A percentile compares a stretch with the other conserved stretches of the same genome.
Conservation (phyloP, 92 coral and sea anemone genomes). For the Plumapathes pennacea region DNA sequence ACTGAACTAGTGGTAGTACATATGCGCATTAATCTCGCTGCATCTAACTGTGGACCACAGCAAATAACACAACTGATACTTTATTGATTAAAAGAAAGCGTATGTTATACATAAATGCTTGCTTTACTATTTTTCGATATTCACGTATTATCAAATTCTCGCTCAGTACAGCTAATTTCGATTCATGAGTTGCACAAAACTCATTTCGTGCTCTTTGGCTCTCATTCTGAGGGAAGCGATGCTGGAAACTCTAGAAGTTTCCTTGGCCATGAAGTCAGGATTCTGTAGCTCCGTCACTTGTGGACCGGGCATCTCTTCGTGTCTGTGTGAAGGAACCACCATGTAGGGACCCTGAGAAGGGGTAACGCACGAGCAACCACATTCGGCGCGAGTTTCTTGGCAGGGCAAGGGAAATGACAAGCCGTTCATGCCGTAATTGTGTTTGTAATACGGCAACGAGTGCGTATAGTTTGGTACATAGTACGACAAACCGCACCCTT, state of each 20-base stretch:
- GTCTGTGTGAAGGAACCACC: conserved; percentile 40
- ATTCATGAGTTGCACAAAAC: conserved; percentile 52
- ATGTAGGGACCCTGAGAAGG: conserved; percentile 49
- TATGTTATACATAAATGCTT: no score
- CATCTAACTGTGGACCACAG: no score
- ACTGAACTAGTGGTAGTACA: no score
- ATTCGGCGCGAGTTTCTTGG: conserved; percentile 50
- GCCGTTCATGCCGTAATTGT: no score
- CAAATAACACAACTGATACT: no score
- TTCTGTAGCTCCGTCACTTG: conserved; percentile 29
- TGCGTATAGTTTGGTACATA: no score
- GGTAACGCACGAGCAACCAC: conserved; percentile 30
- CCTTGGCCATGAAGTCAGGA: conserved; percentile 29
- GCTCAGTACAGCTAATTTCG: conserved; percentile 42
- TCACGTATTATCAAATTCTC: no score
- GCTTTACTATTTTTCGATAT: no score
- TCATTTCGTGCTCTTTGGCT: conserved; percentile 95
- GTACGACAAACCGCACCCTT: no score
- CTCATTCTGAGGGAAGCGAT: conserved; percentile 83
- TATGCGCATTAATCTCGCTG: no score
- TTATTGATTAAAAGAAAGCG: no score
- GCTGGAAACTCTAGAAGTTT: conserved; percentile 76
- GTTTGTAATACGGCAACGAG: conserved; percentile 24
- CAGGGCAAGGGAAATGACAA: conserved; percentile 45
- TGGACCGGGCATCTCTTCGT: conserved; percentile 42